Conservation (phyloP, 2,888 invertebrate genomes). For the Tupiocoris notatus region DNA sequence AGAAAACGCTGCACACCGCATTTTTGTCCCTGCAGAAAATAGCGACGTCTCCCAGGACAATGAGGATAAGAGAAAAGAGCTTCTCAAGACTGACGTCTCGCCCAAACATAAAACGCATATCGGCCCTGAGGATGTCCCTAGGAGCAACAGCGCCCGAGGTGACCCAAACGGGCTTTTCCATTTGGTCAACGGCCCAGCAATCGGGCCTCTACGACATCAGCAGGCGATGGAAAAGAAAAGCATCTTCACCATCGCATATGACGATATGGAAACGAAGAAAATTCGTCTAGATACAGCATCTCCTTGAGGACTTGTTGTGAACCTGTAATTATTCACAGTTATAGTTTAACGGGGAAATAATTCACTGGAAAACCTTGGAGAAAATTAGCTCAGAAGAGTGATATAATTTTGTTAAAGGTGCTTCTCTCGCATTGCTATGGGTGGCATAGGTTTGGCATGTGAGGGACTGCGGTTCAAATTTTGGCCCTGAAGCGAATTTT, state of each 20-base stretch:
- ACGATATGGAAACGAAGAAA: slow-evolving; percentile 83
- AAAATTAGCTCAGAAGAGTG: too few species aligned
- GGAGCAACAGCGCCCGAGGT: slow-evolving; percentile 50
- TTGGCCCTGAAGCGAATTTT: too few species aligned
- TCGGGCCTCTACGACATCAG: slow-evolving; percentile 52
- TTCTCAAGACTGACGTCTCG: not conserved
- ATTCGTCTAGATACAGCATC: slow-evolving; percentile 76
- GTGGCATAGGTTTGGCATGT: too few species aligned
- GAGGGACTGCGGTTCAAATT: too few species aligned
- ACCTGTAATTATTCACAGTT: too few species aligned
- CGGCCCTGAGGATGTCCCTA: not conserved
- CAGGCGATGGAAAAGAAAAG: slow-evolving; percentile 77
- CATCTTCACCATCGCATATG: slow-evolving; percentile 89
- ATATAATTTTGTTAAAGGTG: too few species aligned
- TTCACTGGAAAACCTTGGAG: too few species aligned
- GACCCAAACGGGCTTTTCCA: slow-evolving; percentile 74
- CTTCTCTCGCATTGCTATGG: too few species aligned
- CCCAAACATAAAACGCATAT: not conserved
- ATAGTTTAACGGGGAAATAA: too few species aligned
- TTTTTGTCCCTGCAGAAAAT: not conserved
- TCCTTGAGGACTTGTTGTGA: slow-evolving; percentile 4
- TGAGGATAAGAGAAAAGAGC: not conserved
- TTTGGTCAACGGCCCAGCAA: slow-evolving; percentile 53
- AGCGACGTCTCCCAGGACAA: not conserved
- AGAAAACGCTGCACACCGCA: not conserved